Evolutionary conservation across 1,140 invertebrate genomes (phyloP).

Genomic region (Nymphalis io): DNA sequence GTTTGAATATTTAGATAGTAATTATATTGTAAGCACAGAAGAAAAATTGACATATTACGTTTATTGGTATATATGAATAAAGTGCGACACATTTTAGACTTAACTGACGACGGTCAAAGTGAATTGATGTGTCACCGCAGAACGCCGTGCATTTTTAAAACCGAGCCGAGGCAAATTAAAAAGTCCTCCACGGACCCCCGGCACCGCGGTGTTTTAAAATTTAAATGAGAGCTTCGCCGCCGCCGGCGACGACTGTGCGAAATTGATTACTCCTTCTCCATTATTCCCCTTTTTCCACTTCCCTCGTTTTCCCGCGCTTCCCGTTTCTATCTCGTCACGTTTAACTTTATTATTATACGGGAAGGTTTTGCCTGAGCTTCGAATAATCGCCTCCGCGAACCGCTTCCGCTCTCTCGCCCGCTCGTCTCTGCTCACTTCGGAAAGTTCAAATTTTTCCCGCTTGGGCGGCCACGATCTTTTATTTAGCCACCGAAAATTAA

Average conservation of each 20-base stretch:
- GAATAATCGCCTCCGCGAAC: slow-evolving; percentile 34
- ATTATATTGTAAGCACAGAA: too few species aligned
- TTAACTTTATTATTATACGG: slow-evolving; percentile 73
- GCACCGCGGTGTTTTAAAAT: slow-evolving; percentile 77
- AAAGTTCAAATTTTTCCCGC: slow-evolving; percentile 50
- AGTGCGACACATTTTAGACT: slow-evolving; percentile 30
- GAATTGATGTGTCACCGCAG: slow-evolving; percentile 76
- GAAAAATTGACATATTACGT: not conserved
- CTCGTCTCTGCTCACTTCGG: slow-evolving; percentile 29
- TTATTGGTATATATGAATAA: slow-evolving; percentile 23
- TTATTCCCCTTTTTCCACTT: slow-evolving; percentile 79
- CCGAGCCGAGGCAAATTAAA: slow-evolving; percentile 75
- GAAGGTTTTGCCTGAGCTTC: slow-evolving; percentile 36
- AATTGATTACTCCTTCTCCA: slow-evolving; percentile 80
- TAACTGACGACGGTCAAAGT: slow-evolving; percentile 60
- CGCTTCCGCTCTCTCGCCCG: slow-evolving; percentile 43
- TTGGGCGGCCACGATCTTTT: slow-evolving; percentile 68
- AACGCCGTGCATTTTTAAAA: slow-evolving; percentile 76
- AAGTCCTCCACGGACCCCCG: slow-evolving; percentile 72
- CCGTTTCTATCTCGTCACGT: slow-evolving; percentile 73
- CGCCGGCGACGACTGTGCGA: slow-evolving; percentile 74
- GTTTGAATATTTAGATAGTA: too few species aligned
- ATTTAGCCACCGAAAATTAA: slow-evolving; percentile 79
- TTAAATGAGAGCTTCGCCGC: slow-evolving; percentile 76
- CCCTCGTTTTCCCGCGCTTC: slow-evolving; percentile 66